Percentiles rank a stretch among this genome's conserved stretches.
Conservation (phyloP, 2,888 invertebrate species). For the Selenia dentaria region DNA sequence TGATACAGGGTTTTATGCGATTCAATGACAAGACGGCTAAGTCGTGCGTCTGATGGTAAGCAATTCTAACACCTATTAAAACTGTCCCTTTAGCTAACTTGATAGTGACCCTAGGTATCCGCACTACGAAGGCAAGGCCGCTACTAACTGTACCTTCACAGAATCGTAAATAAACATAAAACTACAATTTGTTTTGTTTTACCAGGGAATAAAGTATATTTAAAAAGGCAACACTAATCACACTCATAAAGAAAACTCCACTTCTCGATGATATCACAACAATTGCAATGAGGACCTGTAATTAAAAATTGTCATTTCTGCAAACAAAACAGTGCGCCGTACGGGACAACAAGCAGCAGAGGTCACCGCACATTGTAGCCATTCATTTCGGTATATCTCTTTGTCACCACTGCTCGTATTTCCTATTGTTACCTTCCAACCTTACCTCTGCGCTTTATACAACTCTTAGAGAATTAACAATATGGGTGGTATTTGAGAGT, state of each 20-base stretch:
- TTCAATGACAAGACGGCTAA: too few relatives aligned
- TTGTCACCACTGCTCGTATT: constrained; percentile 33
- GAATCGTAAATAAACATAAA: too few relatives aligned
- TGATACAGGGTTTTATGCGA: too few relatives aligned
- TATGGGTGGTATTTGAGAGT: constrained; percentile 28
- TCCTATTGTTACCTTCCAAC: constrained; percentile 30
- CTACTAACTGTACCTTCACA: too few relatives aligned
- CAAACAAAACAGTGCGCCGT: constrained; percentile 29
- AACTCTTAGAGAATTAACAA: constrained; percentile 2
- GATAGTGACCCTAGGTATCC: too few relatives aligned
- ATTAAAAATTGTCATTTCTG: constrained; percentile 32
- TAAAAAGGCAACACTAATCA: too few relatives aligned
- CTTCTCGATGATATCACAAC: constrained; percentile 7
- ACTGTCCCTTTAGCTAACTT: too few relatives aligned
- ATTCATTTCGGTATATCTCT: constrained; percentile 36
- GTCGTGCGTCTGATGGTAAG: too few relatives aligned
- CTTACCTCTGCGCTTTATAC: constrained; percentile 13
- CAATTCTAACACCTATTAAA: too few relatives aligned
- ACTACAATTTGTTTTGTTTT: too few relatives aligned
- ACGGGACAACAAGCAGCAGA: constrained; percentile 26
- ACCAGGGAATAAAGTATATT: too few relatives aligned
- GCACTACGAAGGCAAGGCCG: too few relatives aligned
- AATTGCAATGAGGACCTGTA: constrained; percentile 25
- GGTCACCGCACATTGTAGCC: constrained; percentile 30
- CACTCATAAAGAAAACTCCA: neutral